A percentile compares a stretch with the other conserved stretches of the same genome.
phyloP scores from a whole-genome alignment of 2,113 vertebrate genomes.

The Varanus komodoensis region DNA sequence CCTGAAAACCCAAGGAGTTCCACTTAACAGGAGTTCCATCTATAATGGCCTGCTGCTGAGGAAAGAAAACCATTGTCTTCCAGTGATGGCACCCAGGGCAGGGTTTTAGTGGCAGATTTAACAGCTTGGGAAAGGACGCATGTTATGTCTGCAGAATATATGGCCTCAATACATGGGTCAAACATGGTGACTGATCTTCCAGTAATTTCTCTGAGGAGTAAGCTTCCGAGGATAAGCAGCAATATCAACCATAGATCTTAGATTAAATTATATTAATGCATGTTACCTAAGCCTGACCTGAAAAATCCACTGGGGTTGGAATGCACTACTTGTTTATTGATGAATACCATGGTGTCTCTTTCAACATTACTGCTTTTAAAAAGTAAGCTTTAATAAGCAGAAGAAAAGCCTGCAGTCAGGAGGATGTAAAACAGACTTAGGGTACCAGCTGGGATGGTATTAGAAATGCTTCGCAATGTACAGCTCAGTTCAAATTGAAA shows the following conservation, averaged over 20 bases:
- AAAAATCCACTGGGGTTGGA: not conserved
- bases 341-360: not conserved
- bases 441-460: not conserved
- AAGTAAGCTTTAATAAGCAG: not conserved
- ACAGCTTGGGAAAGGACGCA: too few species aligned
- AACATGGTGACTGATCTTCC: not conserved
- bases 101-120: too few species aligned
- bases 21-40: not conserved
- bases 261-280: not conserved
- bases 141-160: too few species aligned
- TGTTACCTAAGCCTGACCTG: not conserved
- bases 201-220: not conserved
- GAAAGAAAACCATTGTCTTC: not conserved
- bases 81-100: not conserved
- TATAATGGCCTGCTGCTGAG: not conserved
- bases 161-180: too few species aligned
- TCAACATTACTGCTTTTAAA: not conserved
- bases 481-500: not conserved
- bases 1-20: not conserved
- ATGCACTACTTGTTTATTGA: not conserved
- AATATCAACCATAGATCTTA: not conserved
- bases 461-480: not conserved
- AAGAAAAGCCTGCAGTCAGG: not conserved
- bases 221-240: not conserved
- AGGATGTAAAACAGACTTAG: not conserved